Percentiles rank a stretch among this genome's conserved stretches.
Conservation (phyloP, 2,113 vertebrate species). For the Caretta caretta region DNA sequence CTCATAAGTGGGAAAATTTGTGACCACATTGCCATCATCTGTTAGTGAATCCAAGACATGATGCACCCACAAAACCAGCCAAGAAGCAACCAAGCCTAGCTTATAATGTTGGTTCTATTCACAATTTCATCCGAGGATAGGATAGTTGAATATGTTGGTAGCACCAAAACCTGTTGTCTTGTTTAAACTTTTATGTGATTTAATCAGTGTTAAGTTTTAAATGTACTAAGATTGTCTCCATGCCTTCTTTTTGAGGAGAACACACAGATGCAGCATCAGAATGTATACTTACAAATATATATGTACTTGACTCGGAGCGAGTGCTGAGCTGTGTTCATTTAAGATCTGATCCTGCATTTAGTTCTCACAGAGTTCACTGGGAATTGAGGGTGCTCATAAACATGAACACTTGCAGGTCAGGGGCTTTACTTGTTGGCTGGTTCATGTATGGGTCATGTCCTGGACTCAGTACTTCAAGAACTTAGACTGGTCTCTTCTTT, state of each 20-base stretch:
- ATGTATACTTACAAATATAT: neutral
- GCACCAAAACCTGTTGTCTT: neutral
- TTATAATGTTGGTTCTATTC: neutral
- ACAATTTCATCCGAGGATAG: neutral
- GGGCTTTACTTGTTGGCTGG: neutral
- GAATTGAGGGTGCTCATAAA: neutral
- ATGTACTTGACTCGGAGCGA: neutral
- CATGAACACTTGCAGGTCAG: neutral
- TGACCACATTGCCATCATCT: accelerated
- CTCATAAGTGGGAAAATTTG: neutral
- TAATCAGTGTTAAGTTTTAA: neutral
- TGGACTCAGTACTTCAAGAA: neutral
- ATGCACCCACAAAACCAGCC: neutral
- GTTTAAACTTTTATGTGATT: neutral
- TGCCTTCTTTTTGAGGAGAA: neutral
- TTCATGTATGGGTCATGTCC: neutral
- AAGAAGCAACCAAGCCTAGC: accelerated
- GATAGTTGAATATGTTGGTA: neutral
- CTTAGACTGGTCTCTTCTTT: neutral
- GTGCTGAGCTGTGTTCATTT: neutral
- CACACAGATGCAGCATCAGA: neutral
- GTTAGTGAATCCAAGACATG: neutral
- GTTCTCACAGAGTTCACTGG: neutral
- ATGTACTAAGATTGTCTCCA: neutral
- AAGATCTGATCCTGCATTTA: neutral